Conservation (phyloP, 2,888 invertebrate species). For the Eutolmus rufibarbis region DNA sequence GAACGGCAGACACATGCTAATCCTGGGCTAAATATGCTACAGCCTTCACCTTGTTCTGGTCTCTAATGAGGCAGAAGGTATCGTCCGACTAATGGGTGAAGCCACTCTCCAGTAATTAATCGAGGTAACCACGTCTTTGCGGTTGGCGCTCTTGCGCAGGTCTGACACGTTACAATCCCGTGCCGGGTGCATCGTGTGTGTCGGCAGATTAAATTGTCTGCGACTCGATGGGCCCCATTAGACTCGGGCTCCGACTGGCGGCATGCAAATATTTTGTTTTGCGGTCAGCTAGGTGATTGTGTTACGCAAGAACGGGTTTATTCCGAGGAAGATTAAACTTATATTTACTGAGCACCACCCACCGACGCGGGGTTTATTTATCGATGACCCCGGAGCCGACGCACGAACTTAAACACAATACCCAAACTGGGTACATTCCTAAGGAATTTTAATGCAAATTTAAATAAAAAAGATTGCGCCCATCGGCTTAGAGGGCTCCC, state of each 20-base stretch:
- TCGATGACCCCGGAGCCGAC: background rate
- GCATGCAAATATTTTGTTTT: background rate
- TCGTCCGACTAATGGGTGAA: constrained; percentile 1
- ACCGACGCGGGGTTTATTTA: background rate
- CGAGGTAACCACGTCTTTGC: constrained; percentile 28
- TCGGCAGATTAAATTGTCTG: constrained; percentile 21
- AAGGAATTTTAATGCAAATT: constrained; percentile 10
- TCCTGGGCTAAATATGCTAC: background rate
- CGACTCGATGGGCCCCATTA: background rate
- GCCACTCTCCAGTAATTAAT: constrained; percentile 13
- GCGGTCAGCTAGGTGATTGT: background rate
- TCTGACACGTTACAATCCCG: background rate
- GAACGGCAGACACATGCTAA: background rate
- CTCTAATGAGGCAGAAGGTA: background rate
- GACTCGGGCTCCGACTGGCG: background rate
- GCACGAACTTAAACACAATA: background rate
- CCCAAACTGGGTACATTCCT: background rate
- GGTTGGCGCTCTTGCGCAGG: constrained; percentile 14
- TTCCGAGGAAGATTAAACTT: background rate
- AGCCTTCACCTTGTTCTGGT: background rate
- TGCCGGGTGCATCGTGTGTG: background rate
- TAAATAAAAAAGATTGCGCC: constrained; percentile 17
- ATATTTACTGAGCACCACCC: background rate
- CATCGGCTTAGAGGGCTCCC: background rate
- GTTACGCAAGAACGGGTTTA: background rate